Percentiles rank a stretch among this genome's conserved stretches.
These are phyloP conservation scores for Gorilla gorilla DNA, from an alignment of 2,113 vertebrate genomes.

Conservation along the genomic window DNA sequence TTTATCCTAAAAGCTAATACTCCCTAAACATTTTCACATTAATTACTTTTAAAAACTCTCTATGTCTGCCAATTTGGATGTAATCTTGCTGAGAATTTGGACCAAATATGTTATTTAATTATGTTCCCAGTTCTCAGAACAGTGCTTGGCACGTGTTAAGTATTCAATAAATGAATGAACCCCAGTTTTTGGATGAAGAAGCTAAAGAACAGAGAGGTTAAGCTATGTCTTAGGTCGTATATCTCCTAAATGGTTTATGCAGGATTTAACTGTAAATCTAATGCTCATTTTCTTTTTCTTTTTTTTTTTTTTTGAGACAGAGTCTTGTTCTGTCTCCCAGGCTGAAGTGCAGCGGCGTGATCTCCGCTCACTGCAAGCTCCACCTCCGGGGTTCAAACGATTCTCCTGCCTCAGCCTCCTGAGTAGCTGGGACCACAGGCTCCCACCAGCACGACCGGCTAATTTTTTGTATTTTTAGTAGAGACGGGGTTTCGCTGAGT, in stretches of 20 bases:
- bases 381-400: no score
- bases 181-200: background rate
- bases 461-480: no score
- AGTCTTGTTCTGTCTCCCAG: no score
- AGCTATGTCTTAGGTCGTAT: background rate
- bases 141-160: background rate
- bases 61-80: background rate
- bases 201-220: background rate
- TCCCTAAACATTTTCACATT: background rate
- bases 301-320: no score
- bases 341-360: no score
- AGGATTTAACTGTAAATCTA: background rate
- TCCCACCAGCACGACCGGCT: rapidly evolving
- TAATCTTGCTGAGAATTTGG: background rate
- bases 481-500: no score
- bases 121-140: background rate
- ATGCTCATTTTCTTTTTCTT: background rate
- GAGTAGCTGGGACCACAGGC: no score
- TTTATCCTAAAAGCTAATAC: background rate
- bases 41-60: background rate
- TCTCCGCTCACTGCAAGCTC: no score
- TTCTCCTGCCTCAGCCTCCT: no score
- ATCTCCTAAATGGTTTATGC: background rate
- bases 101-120: background rate
- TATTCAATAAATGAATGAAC: background rate